Conservation (phyloP, 2,113 vertebrate species). For the Hemiprocne comata region DNA sequence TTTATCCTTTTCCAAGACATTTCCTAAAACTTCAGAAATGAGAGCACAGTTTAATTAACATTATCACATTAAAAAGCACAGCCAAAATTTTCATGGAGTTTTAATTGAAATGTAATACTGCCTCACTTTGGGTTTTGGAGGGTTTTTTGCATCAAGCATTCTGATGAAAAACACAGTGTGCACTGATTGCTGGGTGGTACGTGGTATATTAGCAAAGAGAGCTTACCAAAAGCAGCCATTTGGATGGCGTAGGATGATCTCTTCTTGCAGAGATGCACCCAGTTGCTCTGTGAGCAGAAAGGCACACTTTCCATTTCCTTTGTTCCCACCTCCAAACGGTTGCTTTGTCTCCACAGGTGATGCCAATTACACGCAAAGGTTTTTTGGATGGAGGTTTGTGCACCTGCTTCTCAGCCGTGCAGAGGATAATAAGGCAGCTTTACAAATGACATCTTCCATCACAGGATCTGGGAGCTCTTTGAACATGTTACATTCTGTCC, state of each 20-base stretch:
- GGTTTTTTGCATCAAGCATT: not conserved
- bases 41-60: constrained; percentile 70
- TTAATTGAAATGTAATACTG: constrained; percentile 71
- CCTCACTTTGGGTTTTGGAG: not conserved
- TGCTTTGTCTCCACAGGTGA: not conserved
- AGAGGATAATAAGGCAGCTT: not conserved
- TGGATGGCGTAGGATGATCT: not conserved
- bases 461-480: not conserved
- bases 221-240: not conserved
- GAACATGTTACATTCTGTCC: not conserved
- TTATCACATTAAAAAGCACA: constrained; percentile 60
- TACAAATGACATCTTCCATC: not conserved
- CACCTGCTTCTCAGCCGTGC: not conserved
- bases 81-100: constrained; percentile 61
- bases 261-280: not conserved
- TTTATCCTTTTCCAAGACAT: constrained; percentile 57
- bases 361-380: not conserved
- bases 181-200: not conserved
- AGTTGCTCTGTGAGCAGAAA: not conserved
- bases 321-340: not conserved
- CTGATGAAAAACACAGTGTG: not conserved
- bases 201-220: not conserved
- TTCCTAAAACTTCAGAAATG: constrained; percentile 49
- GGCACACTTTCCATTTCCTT: not conserved
- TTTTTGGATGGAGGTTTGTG: constrained; percentile 11